Evolutionary conservation across 2,888 invertebrate species (phyloP), one percentile per base, ranked within the genome.

Genomic region (Galerucella pusilla): DNA sequence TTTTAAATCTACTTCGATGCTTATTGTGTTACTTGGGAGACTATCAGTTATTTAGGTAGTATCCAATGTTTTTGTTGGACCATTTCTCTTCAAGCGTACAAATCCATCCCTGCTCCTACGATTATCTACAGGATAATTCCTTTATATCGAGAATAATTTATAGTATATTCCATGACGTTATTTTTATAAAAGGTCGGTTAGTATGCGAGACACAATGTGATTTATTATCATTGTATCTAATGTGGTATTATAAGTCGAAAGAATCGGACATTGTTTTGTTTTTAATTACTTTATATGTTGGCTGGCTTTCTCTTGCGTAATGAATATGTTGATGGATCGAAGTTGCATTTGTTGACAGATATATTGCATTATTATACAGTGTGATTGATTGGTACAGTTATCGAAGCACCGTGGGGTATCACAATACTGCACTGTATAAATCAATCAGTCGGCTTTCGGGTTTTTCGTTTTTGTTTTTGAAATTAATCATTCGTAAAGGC

Each of bases 71-170:
- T 46, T 11, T 46, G 10, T 11, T 46, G 11, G 46, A n/a, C 6
- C 6, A n/a, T 3, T 54, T 7, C 1, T n/a, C n/a, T 14, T 14
- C 7, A 5, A n/a, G 14, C n/a, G n/a, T 14, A 1, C 4, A 14
- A 16, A 20, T 46, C 46, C 64, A n/a, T 25, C 12, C 10, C 61
- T 61, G 61, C 35, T 5, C 16, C 35, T 75, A 68, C 75, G 59
- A 77, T 77, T 78, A 78, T 77, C 74, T 79, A 68, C 61, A 71
- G 79, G 77, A 79, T 79, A 77, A 77, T 75, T 79, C 76, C 76
- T 75, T 76, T 76, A 76, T 75, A 72, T 74, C 73, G 73, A 74
- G 72, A 74, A 75, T 79, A 77, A 79, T 79, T 79, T 77, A 79
- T 79, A 73, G 77, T 76, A 69, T 75, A 70, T 74, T 64, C 61